Evolutionary conservation across 1,140 invertebrate species (phyloP).

Genomic region (Venturia canescens): DNA sequence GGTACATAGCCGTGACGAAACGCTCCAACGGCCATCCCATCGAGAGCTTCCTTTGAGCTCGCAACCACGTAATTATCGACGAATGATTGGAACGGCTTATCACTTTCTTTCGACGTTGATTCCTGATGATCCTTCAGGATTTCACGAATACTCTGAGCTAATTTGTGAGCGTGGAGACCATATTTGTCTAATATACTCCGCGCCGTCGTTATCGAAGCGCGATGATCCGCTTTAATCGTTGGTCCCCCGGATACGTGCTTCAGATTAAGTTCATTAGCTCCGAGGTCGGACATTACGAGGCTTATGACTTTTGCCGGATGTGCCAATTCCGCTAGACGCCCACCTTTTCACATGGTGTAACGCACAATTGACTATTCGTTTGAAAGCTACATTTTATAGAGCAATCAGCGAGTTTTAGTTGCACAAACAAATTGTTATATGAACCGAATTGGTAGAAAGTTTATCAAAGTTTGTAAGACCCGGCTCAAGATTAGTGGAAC

Average conservation of each 20-base stretch:
- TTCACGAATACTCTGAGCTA: slow-evolving; percentile 53
- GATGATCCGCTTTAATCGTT: slow-evolving; percentile 76
- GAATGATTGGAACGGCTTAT: slow-evolving; percentile 61
- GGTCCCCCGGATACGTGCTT: slow-evolving; percentile 83
- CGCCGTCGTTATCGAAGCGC: slow-evolving; percentile 53
- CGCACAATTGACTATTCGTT: neutral
- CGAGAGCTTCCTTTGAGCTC: slow-evolving; percentile 77
- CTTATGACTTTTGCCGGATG: slow-evolving; percentile 79
- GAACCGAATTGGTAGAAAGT: too few relatives aligned
- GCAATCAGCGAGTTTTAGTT: too few relatives aligned
- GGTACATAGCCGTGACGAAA: slow-evolving; percentile 70
- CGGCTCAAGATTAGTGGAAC: too few relatives aligned
- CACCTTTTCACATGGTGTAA: slow-evolving; percentile 71
- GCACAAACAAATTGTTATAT: too few relatives aligned
- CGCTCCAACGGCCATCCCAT: slow-evolving; percentile 70
- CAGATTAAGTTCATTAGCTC: slow-evolving; percentile 77
- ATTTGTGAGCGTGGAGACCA: slow-evolving; percentile 44
- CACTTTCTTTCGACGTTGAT: slow-evolving; percentile 46
- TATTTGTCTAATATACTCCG: slow-evolving; percentile 74
- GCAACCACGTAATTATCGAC: slow-evolving; percentile 78
- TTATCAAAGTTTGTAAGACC: too few relatives aligned
- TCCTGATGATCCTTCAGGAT: slow-evolving; percentile 48
- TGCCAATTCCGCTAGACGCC: slow-evolving; percentile 78
- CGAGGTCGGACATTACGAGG: slow-evolving; percentile 83
- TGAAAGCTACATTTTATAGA: too few relatives aligned